A percentile compares a stretch with the other conserved stretches of the same genome.
phyloP scores from a whole-genome alignment of 2,797 vertebrate genomes.

The Sebastes reedi region DNA sequence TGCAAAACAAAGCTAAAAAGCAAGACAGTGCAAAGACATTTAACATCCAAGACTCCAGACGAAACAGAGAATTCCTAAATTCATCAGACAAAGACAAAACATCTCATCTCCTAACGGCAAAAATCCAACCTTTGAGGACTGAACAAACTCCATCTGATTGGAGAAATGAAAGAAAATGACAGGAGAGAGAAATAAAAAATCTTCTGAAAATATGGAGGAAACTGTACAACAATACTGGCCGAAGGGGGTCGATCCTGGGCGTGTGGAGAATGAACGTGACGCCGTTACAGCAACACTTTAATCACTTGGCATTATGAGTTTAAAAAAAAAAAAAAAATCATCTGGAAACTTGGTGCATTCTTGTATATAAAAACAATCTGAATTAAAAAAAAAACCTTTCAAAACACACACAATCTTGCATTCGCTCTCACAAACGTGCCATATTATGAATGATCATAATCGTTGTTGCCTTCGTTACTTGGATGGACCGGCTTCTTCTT shows the following conservation, averaged over 20 bases:
- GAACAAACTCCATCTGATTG: constrained; percentile 39
- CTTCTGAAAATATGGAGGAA: constrained; percentile 62
- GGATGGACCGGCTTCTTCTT: constrained; percentile 26
- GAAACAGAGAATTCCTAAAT: constrained; percentile 34
- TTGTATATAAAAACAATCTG: constrained; percentile 52
- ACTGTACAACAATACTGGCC: constrained; percentile 85
- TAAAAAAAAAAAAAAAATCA: constrained; percentile 48
- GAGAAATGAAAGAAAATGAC: constrained; percentile 21
- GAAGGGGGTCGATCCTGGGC: constrained; percentile 39
- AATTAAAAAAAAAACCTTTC: constrained; percentile 42
- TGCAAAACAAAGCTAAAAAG: constrained; percentile 81
- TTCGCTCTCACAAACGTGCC: constrained; percentile 40
- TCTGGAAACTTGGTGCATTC: constrained; percentile 47
- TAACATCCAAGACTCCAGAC: constrained; percentile 62
- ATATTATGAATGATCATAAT: constrained; percentile 23
- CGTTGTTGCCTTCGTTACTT: constrained; percentile 24
- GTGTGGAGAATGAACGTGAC: constrained; percentile 30
- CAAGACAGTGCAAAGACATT: constrained; percentile 76
- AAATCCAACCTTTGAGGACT: constrained; percentile 16
- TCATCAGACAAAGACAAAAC: constrained; percentile 29
- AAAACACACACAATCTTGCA: constrained; percentile 42
- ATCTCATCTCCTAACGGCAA: constrained; percentile 30
- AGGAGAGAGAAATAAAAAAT: constrained; percentile 53
- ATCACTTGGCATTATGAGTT: constrained; percentile 81
- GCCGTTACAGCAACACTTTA: constrained; percentile 64